Base-by-base conservation (phyloP, 2,113 vertebrate genomes). In the Bujurquina vittata region DNA sequence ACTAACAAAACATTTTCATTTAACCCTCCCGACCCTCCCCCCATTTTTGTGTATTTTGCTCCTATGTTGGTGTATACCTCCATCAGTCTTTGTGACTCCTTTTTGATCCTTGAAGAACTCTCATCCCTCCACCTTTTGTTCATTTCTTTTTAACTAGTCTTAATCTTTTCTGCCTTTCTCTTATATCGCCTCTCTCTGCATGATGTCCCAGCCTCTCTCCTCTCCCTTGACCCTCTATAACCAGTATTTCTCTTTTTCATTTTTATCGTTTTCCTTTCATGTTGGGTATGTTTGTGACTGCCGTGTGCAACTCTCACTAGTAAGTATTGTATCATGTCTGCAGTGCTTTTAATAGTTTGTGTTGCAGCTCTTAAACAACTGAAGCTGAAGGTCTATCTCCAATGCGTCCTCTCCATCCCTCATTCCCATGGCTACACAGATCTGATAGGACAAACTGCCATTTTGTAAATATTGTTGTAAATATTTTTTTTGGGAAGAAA, bases 381-480 rank as follows among this genome's bases (percentile, higher is more conserved):
- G 35, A 89, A 91, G 89, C 89, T 91, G 82, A 91, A 91, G 83
- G 86, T 92, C 85, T 80, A 84, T 74, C 86, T 81, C 73, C 86
- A 86, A 62, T 72, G 31, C 82, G 31, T 74, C 69, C 59, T 58
- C 76, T 55, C 62, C 8, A 7, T 23, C 52, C 76, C 60, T 62
- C 52, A 22, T 23, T 67, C 10, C 15, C 60, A 69, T 69, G 5
- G 33, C 59, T 86, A 65, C 78, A 87, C 92, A 92, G 86, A 89
- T 88, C 85, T 85, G 55, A 92, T 69, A 75, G 80, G 79, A 89
- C 12, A 57, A 90, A 92, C 92, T 93, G 91, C 94, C 91, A 85
- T 90, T 93, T 91, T 95, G 93, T 94, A 91, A 90, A 95, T 94
- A 87, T 80, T 85, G 79, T 93, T 93, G 91, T 93, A 84, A 31